A percentile compares a stretch with the other conserved stretches of the same genome.
Conservation (phyloP, 2,113 vertebrate species). For the Mustelus asterias region DNA sequence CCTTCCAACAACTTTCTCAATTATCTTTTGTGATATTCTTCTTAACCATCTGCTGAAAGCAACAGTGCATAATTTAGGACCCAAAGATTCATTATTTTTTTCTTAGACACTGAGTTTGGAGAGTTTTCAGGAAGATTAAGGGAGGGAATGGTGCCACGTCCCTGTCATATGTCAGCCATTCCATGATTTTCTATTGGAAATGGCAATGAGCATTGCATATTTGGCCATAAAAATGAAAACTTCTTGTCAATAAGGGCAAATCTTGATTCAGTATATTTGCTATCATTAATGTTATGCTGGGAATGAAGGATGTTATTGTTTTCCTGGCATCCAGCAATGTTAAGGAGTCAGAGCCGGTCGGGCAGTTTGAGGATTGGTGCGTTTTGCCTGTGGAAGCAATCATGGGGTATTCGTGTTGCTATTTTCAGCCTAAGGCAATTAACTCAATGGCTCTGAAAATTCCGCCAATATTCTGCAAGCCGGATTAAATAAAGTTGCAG, state of each 20-base stretch:
- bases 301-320: neutral
- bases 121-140: neutral
- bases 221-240: neutral
- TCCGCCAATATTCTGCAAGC: neutral
- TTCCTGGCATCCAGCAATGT: neutral
- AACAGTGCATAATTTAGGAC: neutral
- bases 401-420: neutral
- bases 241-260: neutral
- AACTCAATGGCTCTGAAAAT: neutral
- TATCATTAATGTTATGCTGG: too few species aligned
- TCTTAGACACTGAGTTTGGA: neutral
- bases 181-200: neutral
- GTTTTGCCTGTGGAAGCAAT: neutral
- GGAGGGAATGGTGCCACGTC: neutral
- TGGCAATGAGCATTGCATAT: neutral
- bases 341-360: too few species aligned
- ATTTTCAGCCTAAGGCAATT: neutral
- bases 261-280: neutral
- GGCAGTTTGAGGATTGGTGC: too few species aligned
- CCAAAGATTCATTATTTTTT: neutral
- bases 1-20: neutral
- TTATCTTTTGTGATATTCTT: neutral
- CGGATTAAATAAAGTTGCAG: neutral
- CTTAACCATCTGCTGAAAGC: neutral
- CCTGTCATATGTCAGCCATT: neutral